Evolutionary conservation across 2,797 vertebrate genomes (phyloP).

Genomic region (Antrozous pallidus): DNA sequence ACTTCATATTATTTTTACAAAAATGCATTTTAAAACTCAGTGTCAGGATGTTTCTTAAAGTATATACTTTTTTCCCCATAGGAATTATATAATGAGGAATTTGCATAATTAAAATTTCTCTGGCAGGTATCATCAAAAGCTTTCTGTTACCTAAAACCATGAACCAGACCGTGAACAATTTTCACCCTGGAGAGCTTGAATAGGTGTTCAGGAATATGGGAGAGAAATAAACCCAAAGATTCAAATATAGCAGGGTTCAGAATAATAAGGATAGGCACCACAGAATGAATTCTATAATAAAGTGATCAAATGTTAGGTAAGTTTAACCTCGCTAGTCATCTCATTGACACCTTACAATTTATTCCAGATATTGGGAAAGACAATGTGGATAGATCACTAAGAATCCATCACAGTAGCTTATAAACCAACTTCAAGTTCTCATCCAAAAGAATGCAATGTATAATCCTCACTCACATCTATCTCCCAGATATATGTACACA

Average conservation of each 20-base stretch:
- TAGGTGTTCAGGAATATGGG: background rate
- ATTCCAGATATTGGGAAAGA: conserved; percentile 36
- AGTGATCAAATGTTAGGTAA: background rate
- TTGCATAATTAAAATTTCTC: conserved; percentile 62
- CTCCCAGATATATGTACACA: background rate
- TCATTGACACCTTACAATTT: background rate
- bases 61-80: conserved; percentile 7
- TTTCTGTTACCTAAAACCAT: conserved; percentile 39
- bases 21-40: background rate
- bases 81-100: conserved; percentile 47
- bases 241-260: background rate
- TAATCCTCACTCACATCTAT: background rate
- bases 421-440: background rate
- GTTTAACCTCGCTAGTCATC: background rate
- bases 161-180: conserved; percentile 21
- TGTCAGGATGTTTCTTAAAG: conserved; percentile 24
- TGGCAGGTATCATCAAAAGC: conserved; percentile 47
- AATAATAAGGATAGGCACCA: background rate
- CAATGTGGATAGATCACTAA: background rate
- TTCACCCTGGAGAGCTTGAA: background rate
- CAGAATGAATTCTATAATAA: background rate
- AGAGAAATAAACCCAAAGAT: background rate
- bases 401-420: background rate
- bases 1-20: conserved; percentile 40
- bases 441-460: background rate